Evolutionary conservation across 2,797 vertebrate genomes (phyloP).

Genomic region (Smutsia gigantea): DNA sequence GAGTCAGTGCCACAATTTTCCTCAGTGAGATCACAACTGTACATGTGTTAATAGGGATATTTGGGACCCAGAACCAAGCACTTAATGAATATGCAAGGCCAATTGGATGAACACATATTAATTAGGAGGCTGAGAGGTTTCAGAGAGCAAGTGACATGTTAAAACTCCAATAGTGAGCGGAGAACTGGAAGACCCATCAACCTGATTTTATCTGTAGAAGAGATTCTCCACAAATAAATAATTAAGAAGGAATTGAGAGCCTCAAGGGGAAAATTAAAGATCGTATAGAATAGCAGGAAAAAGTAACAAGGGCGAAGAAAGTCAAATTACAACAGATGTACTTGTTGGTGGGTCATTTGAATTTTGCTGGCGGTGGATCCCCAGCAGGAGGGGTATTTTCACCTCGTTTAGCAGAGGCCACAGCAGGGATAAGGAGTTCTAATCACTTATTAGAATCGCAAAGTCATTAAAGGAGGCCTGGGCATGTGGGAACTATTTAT

Average conservation of each 20-base stretch:
- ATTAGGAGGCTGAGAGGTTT: constrained; percentile 29
- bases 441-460: constrained; percentile 82
- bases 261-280: constrained; percentile 61
- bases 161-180: neutral
- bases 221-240: constrained; percentile 50
- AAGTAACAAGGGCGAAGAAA: constrained; percentile 85
- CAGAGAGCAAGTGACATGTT: neutral
- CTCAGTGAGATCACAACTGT: neutral
- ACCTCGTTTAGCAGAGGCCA: constrained; percentile 78
- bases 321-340: constrained; percentile 82
- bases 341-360: constrained; percentile 83
- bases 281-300: constrained; percentile 53
- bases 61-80: neutral
- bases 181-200: constrained; percentile 7
- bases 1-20: neutral
- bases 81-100: neutral
- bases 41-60: neutral
- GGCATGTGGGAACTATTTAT: constrained; percentile 66
- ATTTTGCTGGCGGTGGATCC: constrained; percentile 81
- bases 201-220: neutral
- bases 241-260: constrained; percentile 44
- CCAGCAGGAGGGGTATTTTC: constrained; percentile 84
- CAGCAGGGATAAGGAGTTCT: constrained; percentile 81
- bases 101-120: neutral
- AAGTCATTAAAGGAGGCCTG: constrained; percentile 74